phyloP scores from a whole-genome alignment of 1,140 invertebrate species.

The Drosophila aff. region DNA sequence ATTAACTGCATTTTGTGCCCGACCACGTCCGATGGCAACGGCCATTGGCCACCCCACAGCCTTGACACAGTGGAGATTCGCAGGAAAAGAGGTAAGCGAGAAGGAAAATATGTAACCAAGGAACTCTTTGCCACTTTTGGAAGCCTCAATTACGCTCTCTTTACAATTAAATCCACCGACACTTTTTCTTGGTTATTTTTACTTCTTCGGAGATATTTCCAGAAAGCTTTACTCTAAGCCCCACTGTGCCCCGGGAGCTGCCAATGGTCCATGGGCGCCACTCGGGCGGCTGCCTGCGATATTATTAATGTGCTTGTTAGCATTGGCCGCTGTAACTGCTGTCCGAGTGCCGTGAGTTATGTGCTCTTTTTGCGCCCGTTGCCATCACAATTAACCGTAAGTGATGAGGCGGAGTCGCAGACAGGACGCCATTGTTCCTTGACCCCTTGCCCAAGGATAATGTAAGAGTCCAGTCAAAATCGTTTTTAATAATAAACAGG shows the following conservation, averaged over 20 bases:
- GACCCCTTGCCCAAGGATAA: constrained; percentile 1
- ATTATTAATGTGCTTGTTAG: constrained; percentile 82
- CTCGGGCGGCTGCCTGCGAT: constrained; percentile 65
- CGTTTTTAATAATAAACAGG: no score
- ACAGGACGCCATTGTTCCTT: background rate
- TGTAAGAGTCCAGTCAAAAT: background rate
- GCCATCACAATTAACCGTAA: constrained; percentile 65
- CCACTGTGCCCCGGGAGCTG: constrained; percentile 17
- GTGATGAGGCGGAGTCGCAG: constrained; percentile 52
- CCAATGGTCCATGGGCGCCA: constrained; percentile 47
- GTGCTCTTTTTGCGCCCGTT: constrained; percentile 52
- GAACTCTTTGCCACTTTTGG: background rate
- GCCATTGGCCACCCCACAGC: background rate
- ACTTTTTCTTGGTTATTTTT: no score
- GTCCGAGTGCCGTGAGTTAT: constrained; percentile 66
- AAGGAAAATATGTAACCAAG: background rate
- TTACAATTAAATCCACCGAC: background rate
- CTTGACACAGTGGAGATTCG: background rate
- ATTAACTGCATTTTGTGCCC: constrained; percentile 80
- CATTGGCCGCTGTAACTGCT: constrained; percentile 31
- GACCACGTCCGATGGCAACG: constrained; percentile 35
- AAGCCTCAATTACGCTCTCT: background rate
- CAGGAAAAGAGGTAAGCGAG: background rate
- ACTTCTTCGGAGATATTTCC: background rate
- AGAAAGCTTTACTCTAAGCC: no score